Evolutionary conservation across 2,888 invertebrate genomes (phyloP), one percentile per base, ranked within the genome.

Genomic region (Cepaea hortensis): DNA sequence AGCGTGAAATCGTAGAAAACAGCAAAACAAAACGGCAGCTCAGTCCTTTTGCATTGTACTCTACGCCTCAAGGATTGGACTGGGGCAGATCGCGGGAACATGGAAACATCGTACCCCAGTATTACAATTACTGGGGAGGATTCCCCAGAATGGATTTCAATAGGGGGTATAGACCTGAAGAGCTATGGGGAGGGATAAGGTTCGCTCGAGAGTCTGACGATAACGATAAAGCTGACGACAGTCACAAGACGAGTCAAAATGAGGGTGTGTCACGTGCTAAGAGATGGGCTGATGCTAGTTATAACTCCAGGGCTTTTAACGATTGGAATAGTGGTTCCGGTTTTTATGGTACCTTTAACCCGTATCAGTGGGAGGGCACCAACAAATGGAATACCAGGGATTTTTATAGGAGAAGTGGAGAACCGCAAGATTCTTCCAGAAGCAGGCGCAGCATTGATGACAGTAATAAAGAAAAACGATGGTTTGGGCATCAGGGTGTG

Each of bases 401-500:
- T 20, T 48, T 46, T 6, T 3, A 3, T 72, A 20, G 23, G 84
- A 76, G 84, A 65, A 76, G n/a, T n/a, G 65, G 7, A 18, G n/a
- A 2, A 5, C 18, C 5, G 9, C 18, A 75, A 62, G 48, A 73
- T 23, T 18, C 1, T 23, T 50, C 23, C 3, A 84, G 76, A 65
- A 65, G 0, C 20, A 84, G 46, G 48, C 84, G 84, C 46, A 23
- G 50, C 46, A 76, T 46, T 5, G 76, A 65, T 20, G 84, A 76
- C 2, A 61, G 48, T 9, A 18, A 11, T 3, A 75, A 62, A 79
- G 35, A 13, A 18, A 79, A 79, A 79, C 79, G 79, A 18, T 79
- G 79, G 79, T 62, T 35, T 18, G 62, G 62, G 79, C 79, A 79
- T 5, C 35, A 55, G 20, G 23, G 7, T 23, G 11, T 13, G 13